Evolutionary conservation across 2,797 vertebrate genomes (phyloP).

Genomic region (Sebastes oblongus): DNA sequence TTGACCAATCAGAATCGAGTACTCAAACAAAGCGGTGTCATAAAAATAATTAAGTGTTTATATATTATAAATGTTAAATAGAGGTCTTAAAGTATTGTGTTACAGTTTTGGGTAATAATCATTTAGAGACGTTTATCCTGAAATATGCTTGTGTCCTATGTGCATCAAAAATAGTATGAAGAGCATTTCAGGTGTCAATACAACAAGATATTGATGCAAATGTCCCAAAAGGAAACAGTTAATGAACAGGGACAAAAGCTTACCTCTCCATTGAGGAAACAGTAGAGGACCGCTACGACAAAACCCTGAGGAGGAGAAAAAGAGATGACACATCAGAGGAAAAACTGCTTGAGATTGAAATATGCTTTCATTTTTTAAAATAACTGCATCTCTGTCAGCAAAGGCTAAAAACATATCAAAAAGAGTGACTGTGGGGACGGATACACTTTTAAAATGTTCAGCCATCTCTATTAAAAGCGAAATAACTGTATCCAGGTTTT

Average conservation of each 20-base stretch:
- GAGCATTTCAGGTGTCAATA: not conserved
- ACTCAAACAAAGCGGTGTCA: too few species aligned
- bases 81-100: not conserved
- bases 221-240: not conserved
- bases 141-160: not conserved
- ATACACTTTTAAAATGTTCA: not conserved
- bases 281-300: conserved; percentile 97
- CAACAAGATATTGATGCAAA: too few species aligned
- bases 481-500: not conserved
- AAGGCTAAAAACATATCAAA: not conserved
- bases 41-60: too few species aligned
- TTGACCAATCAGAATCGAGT: too few species aligned
- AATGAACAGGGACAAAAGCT: conserved; percentile 49
- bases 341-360: not conserved
- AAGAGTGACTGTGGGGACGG: not conserved
- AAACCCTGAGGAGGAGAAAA: conserved; percentile 86
- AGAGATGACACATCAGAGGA: not conserved
- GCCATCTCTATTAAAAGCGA: not conserved
- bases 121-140: not conserved
- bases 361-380: not conserved
- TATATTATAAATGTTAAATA: not conserved
- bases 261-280: conserved; percentile 99
- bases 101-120: not conserved
- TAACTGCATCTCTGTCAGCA: not conserved
- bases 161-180: not conserved